These are phyloP conservation scores for Limnothrissa miodon DNA, from an alignment of 2,113 vertebrate genomes.

Conservation along the genomic window DNA sequence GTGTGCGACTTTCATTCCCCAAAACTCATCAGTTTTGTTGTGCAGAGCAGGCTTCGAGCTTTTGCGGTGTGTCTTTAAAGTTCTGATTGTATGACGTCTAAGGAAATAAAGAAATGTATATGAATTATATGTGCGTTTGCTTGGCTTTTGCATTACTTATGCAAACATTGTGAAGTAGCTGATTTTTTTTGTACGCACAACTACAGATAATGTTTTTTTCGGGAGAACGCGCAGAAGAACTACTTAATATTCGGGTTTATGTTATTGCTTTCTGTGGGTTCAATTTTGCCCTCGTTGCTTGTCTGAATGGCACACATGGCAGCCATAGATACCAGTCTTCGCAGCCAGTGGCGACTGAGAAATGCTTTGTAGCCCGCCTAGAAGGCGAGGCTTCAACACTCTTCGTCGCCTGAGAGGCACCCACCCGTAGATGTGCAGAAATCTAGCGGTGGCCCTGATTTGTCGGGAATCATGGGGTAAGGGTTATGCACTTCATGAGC, in stretches of 20 bases:
- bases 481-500: neutral
- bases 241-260: neutral
- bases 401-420: slow-evolving; percentile 2
- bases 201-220: neutral
- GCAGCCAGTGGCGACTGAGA: slow-evolving; percentile 7
- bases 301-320: slow-evolving; percentile 4
- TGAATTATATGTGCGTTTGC: neutral
- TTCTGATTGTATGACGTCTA: neutral
- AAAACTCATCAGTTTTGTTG: neutral
- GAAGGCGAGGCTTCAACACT: slow-evolving; percentile 10
- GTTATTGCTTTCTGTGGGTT: neutral
- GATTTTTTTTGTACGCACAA: neutral
- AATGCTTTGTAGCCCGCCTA: neutral
- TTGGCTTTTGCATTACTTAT: neutral
- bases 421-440: slow-evolving; percentile 18
- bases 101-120: slow-evolving; percentile 14
- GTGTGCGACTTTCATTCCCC: slow-evolving; percentile 2
- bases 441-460: neutral
- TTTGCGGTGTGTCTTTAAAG: neutral
- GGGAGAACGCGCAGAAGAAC: neutral
- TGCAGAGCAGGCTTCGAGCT: neutral
- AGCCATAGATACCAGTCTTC: neutral
- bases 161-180: neutral
- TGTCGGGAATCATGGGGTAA: slow-evolving; percentile 13
- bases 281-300: neutral